Percentiles rank a stretch among this genome's conserved stretches.
Evolutionary conservation across 1,140 invertebrate species (phyloP).

Genomic region (Musca vetustissima): DNA sequence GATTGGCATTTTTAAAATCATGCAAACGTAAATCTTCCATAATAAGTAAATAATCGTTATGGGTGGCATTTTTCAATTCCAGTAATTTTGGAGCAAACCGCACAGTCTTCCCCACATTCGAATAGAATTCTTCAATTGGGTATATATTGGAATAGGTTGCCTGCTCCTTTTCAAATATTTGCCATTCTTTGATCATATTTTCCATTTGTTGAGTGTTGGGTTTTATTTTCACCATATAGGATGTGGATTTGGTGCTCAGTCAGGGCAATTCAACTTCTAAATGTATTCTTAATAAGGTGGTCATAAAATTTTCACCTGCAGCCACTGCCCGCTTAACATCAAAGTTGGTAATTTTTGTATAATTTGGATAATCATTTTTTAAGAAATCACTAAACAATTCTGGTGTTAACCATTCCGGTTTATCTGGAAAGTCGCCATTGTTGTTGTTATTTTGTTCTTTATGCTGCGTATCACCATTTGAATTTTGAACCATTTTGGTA

Average conservation of each 20-base stretch:
- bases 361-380: conserved; percentile 32
- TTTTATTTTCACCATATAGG: conserved; percentile 37
- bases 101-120: conserved; percentile 36
- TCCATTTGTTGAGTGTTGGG: conserved; percentile 30
- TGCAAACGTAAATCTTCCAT: conserved; percentile 59
- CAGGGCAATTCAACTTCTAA: conserved; percentile 36
- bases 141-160: conserved; percentile 38
- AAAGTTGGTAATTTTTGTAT: conserved; percentile 33
- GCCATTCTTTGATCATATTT: conserved; percentile 38
- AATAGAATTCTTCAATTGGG: conserved; percentile 46
- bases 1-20: conserved; percentile 60
- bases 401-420: conserved; percentile 14
- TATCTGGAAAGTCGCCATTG: background rate
- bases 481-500: too few species aligned
- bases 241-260: conserved; percentile 26
- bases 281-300: conserved; percentile 32
- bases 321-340: conserved; percentile 29
- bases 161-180: conserved; percentile 44
- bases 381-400: conserved; percentile 29
- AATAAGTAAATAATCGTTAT: conserved; percentile 44
- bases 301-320: conserved; percentile 47
- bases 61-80: conserved; percentile 25
- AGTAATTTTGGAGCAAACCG: conserved; percentile 36
- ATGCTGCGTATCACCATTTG: too few species aligned
- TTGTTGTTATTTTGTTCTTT: too few species aligned